These are phyloP conservation scores for Stenodema calcarata DNA, from an alignment of 2,888 invertebrate genomes.

Conservation along the genomic window DNA sequence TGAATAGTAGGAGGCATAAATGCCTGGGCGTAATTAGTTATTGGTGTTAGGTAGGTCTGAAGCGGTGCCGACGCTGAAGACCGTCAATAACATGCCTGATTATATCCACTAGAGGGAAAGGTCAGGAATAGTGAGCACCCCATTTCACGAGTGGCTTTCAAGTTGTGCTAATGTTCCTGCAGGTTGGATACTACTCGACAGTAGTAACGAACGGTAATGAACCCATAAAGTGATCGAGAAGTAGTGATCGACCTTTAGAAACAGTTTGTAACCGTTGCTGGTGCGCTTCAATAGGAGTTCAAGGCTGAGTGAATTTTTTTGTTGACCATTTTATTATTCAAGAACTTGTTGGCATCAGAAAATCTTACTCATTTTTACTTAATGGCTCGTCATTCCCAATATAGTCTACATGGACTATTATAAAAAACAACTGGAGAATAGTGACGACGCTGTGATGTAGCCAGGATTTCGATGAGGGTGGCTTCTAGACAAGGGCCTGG, in stretches of 20 bases:
- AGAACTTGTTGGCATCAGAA: too few species aligned
- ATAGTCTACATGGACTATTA: too few species aligned
- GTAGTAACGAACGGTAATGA: not conserved
- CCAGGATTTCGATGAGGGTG: too few species aligned
- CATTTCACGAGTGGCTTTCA: not conserved
- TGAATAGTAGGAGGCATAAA: too few species aligned
- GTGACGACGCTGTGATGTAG: too few species aligned
- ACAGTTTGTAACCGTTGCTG: not conserved
- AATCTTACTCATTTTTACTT: too few species aligned
- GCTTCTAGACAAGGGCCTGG: too few species aligned
- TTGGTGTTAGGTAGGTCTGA: not conserved
- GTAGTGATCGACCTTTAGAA: not conserved
- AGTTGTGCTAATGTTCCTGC: not conserved
- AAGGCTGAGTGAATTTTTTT: too few species aligned
- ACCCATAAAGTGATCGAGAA: not conserved
- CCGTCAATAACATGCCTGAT: not conserved
- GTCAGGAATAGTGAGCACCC: not conserved
- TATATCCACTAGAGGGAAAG: not conserved
- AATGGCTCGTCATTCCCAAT: too few species aligned
- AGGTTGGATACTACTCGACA: not conserved
- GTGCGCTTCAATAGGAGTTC: too few species aligned
- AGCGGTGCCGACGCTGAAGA: not conserved
- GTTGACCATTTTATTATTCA: too few species aligned
- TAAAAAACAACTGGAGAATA: too few species aligned
- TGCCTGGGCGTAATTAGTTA: not conserved